phyloP scores from a whole-genome alignment of 2,113 vertebrate species.

The Calidris pugnax region DNA sequence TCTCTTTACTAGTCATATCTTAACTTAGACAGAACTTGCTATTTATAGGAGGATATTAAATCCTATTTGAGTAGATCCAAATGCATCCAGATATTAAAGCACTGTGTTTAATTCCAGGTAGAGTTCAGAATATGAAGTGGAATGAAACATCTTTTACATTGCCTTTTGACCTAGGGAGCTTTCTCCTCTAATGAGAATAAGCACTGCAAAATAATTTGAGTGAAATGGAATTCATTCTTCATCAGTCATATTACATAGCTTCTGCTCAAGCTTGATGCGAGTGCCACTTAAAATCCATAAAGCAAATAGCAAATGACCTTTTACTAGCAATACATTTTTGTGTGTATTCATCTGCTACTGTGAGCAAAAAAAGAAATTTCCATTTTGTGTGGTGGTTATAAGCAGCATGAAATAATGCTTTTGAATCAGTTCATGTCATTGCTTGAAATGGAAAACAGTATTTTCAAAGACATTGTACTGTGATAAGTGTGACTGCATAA shows the following conservation, averaged over 20 bases:
- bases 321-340: not conserved
- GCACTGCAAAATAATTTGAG: not conserved
- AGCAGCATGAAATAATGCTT: constrained; percentile 10
- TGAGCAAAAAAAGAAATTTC: constrained; percentile 6
- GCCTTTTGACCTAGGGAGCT: not conserved
- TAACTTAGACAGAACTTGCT: not conserved
- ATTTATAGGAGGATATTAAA: not conserved
- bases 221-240: not conserved
- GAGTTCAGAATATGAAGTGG: not conserved
- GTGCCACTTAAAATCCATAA: constrained; percentile 8
- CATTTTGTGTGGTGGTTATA: not conserved
- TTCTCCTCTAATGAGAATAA: not conserved
- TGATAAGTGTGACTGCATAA: not conserved
- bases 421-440: not conserved
- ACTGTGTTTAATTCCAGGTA: not conserved
- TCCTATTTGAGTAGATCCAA: not conserved
- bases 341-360: constrained; percentile 15
- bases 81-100: not conserved
- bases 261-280: not conserved
- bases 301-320: not conserved
- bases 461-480: not conserved
- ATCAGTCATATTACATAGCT: not conserved
- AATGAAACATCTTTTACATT: not conserved
- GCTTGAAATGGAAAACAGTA: not conserved
- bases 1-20: not conserved